A percentile compares a stretch with the other conserved stretches of the same genome.
Conservation (phyloP, 2,113 vertebrate species). For the Mormyrus iriodes region DNA sequence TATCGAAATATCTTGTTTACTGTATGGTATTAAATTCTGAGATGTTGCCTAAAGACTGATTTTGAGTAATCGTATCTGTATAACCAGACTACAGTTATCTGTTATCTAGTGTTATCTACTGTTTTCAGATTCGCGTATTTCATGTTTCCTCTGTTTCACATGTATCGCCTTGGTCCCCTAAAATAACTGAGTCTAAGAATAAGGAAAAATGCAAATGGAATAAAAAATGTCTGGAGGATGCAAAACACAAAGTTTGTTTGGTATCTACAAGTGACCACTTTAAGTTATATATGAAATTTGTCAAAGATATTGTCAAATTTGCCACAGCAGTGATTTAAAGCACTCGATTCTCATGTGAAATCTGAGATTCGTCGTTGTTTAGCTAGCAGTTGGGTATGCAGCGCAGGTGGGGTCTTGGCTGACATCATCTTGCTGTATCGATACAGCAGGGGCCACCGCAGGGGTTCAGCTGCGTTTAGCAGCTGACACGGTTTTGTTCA, state of each 20-base stretch:
- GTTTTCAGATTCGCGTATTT: neutral
- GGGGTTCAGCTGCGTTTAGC: neutral
- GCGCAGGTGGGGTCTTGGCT: neutral
- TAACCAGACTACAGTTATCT: neutral
- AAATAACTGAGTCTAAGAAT: neutral
- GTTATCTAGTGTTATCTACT: neutral
- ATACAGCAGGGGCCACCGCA: neutral
- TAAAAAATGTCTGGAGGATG: too few relatives aligned
- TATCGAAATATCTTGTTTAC: too few relatives aligned
- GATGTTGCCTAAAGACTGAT: neutral
- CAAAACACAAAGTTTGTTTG: too few relatives aligned
- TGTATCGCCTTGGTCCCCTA: neutral
- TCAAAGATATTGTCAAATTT: too few relatives aligned
- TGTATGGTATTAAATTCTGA: neutral
- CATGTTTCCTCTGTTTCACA: neutral
- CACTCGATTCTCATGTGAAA: too few relatives aligned
- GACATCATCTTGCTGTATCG: neutral
- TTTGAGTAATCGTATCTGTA: neutral
- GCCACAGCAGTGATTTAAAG: too few relatives aligned
- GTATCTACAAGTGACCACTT: too few relatives aligned
- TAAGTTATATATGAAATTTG: too few relatives aligned
- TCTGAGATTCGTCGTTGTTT: too few relatives aligned
- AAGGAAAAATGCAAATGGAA: too few relatives aligned
- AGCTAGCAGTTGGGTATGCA: too few relatives aligned
- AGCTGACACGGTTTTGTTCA: neutral